Base-by-base conservation (phyloP, 2,113 vertebrate species). In the Ochotona princeps region DNA sequence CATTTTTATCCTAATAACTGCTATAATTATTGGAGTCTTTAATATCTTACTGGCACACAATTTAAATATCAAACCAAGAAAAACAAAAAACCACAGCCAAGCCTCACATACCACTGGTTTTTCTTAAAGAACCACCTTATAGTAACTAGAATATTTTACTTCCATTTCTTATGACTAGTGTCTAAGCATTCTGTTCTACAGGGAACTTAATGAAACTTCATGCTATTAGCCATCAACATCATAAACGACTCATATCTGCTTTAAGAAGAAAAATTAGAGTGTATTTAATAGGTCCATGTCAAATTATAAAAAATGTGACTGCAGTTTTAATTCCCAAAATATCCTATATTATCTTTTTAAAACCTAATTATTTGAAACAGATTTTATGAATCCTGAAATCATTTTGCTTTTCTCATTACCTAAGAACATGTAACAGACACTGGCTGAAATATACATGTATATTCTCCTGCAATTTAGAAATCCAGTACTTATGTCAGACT, bases 401-500 rank as follows among this genome's bases (percentile, higher is more conserved):
- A 93, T 88, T 91, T 75, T 87, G 44, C 83, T 89, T 87, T 65
- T 80, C 92, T 95, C 92, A 80, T 95, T 94, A 23, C n/a, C 25
- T 54, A 78, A 93, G n/a, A 94, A 82, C 20, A 84, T 3, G 51
- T 23, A 15, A 32, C 83, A 66, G 81, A 69, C 18, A 10, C 66
- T 82, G 17, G 12, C 25, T 54, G 25, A 95, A 83, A 94, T 26
- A 76, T 0, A 85, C 5, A 44, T 67, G 86, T n/a, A 84, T 9
- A 87, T n/a, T 84, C 38, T 89, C 47, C n/a, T 86, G 54, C 82
- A 96, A 83, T 75, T 66, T 90, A 17, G 26, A 93, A 96, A 95
- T 92, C 75, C 35, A 94, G 65, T 88, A 81, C 83, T 95, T 96
- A 85, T 88, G 70, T 94, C 75, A 87, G 57, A 90, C 63, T 96